phyloP scores from a whole-genome alignment of 64 coral and sea anemone genomes.

The Montipora capricornis region DNA sequence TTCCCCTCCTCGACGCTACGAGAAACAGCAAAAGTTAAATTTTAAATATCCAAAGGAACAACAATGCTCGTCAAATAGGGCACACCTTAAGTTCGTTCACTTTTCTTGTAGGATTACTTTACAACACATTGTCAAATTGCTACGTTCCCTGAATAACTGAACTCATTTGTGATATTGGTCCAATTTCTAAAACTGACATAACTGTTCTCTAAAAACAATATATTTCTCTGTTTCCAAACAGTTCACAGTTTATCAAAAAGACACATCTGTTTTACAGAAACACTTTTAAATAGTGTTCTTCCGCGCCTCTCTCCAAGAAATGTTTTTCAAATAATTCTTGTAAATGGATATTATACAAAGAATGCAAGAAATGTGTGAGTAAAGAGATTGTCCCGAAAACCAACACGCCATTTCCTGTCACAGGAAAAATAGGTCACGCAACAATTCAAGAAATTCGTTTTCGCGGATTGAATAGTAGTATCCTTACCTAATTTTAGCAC shows the following conservation, averaged over 20 bases:
- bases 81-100: too few species aligned
- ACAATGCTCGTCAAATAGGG: too few species aligned
- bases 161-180: too few species aligned
- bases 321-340: neutral
- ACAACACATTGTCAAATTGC: too few species aligned
- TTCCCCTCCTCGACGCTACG: too few species aligned
- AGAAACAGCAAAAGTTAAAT: too few species aligned
- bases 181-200: too few species aligned
- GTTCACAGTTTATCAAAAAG: neutral
- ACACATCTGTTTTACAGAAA: neutral
- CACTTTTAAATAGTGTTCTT: neutral
- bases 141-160: too few species aligned
- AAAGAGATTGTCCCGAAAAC: neutral
- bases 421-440: neutral
- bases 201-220: too few species aligned
- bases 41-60: too few species aligned
- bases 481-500: neutral
- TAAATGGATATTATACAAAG: neutral
- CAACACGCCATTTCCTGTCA: neutral
- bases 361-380: neutral
- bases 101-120: too few species aligned
- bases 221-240: too few species aligned
- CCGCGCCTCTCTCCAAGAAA: neutral
- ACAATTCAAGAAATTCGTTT: neutral
- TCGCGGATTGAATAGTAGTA: neutral